Percentiles rank a stretch among this genome's conserved stretches.
phyloP scores from a whole-genome alignment of 2,888 invertebrate species.

The Syrista parreyssii region DNA sequence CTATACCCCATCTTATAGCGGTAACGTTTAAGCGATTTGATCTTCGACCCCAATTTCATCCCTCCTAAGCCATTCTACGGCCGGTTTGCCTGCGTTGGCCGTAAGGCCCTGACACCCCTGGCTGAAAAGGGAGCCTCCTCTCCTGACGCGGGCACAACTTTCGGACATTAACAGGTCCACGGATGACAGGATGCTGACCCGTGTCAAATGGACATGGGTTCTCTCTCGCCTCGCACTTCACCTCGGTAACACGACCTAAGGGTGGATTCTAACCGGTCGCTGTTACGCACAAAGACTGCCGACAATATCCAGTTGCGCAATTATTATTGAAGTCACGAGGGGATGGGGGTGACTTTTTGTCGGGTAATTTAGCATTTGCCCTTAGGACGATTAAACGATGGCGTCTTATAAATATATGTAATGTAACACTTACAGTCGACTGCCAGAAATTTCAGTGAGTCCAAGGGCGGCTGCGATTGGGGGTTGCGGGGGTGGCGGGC shows the following conservation, averaged over 20 bases:
- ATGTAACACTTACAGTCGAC: neutral
- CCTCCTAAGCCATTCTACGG: neutral
- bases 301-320: neutral
- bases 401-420: neutral
- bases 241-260: neutral
- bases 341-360: neutral
- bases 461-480: neutral
- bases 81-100: neutral
- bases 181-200: slow-evolving; percentile 20
- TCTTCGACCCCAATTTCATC: neutral
- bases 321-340: neutral
- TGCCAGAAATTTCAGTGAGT: neutral
- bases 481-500: neutral
- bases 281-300: neutral
- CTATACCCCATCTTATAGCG: neutral
- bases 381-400: neutral
- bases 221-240: slow-evolving; percentile 3
- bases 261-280: neutral
- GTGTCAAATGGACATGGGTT: slow-evolving; percentile 11
- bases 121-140: neutral
- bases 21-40: neutral
- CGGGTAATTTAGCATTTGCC: neutral
- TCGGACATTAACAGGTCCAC: slow-evolving; percentile 16
- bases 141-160: neutral
- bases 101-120: neutral